A percentile compares a stretch with the other conserved stretches of the same genome.
Conservation (phyloP, 2,797 vertebrate genomes). For the Oryzias sinensis region DNA sequence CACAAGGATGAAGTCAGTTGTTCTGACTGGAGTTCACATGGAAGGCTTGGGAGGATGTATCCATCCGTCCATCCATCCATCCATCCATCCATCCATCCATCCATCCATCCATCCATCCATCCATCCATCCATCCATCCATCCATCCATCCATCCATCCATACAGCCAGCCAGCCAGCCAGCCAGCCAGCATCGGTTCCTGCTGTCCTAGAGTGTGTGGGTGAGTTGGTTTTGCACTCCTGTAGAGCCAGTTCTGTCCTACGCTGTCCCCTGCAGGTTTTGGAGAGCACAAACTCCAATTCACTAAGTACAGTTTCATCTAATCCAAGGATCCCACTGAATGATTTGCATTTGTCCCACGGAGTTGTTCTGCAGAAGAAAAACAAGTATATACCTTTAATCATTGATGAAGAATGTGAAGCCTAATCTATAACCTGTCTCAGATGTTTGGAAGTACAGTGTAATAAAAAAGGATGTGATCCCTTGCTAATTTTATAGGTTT, state of each 20-base stretch:
- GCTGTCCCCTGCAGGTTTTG: constrained; percentile 62
- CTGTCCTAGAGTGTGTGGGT: constrained; percentile 19
- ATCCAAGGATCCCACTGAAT: no score
- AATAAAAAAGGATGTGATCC: no score
- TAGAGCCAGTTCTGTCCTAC: constrained; percentile 34
- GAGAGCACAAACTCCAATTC: constrained; percentile 34
- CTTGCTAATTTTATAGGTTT: no score
- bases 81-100: constrained; percentile 17
- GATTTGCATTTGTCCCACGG: no score
- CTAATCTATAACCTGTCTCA: no score
- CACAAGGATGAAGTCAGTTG: constrained; percentile 12
- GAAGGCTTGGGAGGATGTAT: background rate
- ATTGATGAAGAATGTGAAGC: no score
- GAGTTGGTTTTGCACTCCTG: constrained; percentile 11
- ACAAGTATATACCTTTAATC: no score
- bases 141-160: background rate
- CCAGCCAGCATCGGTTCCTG: background rate
- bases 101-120: constrained; percentile 4
- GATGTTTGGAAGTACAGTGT: no score
- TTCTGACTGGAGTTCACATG: constrained; percentile 18
- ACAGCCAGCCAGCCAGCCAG: no score
- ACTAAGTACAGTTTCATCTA: constrained; percentile 36
- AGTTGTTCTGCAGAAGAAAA: no score
- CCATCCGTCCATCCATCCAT: background rate
- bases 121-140: background rate